Percentiles rank a stretch among this genome's conserved stretches.
Evolutionary conservation across 2,113 vertebrate genomes (phyloP).

Genomic region (Chlorocebus sabaeus): DNA sequence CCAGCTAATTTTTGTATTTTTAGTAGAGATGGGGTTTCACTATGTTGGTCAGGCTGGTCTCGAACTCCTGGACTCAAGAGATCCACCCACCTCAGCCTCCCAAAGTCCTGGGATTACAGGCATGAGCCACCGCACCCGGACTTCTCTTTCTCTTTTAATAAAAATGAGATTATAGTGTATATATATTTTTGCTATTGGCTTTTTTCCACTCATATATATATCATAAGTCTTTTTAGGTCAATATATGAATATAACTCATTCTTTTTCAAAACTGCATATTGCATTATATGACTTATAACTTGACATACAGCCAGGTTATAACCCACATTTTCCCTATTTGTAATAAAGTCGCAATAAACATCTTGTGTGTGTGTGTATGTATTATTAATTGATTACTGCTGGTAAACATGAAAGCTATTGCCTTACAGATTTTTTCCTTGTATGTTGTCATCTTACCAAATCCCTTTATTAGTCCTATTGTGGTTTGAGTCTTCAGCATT

Average conservation of each 20-base stretch:
- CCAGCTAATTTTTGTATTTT: too few species aligned
- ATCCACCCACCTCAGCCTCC: too few species aligned
- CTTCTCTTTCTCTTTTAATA: not conserved
- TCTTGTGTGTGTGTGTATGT: not conserved
- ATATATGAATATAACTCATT: not conserved
- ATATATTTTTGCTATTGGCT: not conserved
- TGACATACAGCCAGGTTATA: not conserved
- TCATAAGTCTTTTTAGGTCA: not conserved
- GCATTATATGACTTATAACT: not conserved
- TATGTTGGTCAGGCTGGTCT: too few species aligned
- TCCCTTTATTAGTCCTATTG: not conserved
- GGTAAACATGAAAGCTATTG: not conserved
- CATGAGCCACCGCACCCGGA: too few species aligned
- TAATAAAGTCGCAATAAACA: conserved; percentile 14
- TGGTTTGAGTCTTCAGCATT: conserved; percentile 11
- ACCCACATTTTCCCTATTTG: not conserved
- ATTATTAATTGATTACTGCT: not conserved
- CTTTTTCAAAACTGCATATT: not conserved
- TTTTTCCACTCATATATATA: not conserved
- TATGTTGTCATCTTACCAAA: not conserved
- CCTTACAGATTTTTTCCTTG: not conserved
- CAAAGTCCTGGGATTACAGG: too few species aligned
- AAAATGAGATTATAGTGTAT: not conserved
- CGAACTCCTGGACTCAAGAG: too few species aligned
- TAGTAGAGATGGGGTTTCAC: too few species aligned